phyloP scores from a whole-genome alignment of 2,888 invertebrate genomes.

The Sisyra terminalis region DNA sequence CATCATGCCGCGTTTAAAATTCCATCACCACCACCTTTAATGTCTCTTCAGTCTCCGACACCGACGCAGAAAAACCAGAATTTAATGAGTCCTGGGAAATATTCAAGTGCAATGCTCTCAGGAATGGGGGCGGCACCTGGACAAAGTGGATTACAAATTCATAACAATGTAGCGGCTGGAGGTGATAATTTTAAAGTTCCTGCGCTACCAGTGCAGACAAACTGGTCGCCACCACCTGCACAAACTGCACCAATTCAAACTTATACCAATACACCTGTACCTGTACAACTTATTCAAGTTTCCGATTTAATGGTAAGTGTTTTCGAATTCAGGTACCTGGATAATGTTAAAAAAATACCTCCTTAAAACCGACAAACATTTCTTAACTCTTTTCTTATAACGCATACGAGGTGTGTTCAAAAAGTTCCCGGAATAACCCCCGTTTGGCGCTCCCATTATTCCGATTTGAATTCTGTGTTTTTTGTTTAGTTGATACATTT shows the following conservation, averaged over 20 bases:
- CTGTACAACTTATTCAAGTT: conserved; percentile 5
- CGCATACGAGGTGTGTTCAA: no score
- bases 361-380: no score
- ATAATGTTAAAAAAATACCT: no score
- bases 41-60: no score
- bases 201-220: neutral
- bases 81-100: conserved; percentile 1
- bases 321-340: no score
- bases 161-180: neutral
- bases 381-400: no score
- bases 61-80: neutral
- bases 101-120: neutral
- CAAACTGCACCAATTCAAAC: neutral
- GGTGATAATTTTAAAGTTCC: conserved; percentile 7
- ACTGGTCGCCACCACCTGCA: conserved; percentile 6
- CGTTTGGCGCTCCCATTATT: no score
- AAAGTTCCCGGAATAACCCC: no score
- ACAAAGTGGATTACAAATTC: neutral
- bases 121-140: neutral
- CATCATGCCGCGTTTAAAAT: conserved; percentile 25
- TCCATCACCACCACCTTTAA: conserved; percentile 28
- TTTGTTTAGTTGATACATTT: no score
- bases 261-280: neutral
- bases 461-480: no score
- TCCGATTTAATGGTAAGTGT: neutral